Evolutionary conservation across 2,888 invertebrate species (phyloP).

Genomic region (Stictocephala bisonia): DNA sequence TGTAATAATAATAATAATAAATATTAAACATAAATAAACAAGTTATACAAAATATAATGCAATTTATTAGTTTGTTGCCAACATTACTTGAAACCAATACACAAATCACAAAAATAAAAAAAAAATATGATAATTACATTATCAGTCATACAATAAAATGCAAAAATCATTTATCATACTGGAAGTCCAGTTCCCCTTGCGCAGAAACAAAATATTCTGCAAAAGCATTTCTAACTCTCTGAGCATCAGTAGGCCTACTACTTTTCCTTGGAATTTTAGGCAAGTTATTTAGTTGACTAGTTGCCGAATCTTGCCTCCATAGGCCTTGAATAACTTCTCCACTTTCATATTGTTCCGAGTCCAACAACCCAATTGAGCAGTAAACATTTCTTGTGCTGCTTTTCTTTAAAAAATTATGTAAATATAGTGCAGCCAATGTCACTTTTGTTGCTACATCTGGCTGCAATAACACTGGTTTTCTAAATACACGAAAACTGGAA

Average conservation of each 20-base stretch:
- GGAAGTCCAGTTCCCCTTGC: conserved; percentile 51
- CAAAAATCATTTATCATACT: conserved; percentile 25
- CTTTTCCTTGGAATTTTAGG: conserved; percentile 42
- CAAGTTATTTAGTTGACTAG: not conserved
- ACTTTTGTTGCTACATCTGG: conserved; percentile 54
- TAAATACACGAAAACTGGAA: conserved; percentile 54
- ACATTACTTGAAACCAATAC: too few relatives aligned
- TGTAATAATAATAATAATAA: too few relatives aligned
- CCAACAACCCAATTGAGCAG: conserved; percentile 49
- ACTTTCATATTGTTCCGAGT: conserved; percentile 47
- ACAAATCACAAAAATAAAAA: too few relatives aligned
- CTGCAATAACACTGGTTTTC: conserved; percentile 53
- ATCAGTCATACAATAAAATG: too few relatives aligned
- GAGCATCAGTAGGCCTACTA: conserved; percentile 41
- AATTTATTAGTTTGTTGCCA: too few relatives aligned
- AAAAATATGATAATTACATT: not conserved
- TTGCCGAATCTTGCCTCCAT: conserved; percentile 36
- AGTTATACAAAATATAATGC: too few relatives aligned
- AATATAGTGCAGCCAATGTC: conserved; percentile 52
- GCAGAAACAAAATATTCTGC: conserved; percentile 55
- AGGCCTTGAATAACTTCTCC: conserved; percentile 43
- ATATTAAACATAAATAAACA: too few relatives aligned
- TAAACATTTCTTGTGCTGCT: conserved; percentile 48
- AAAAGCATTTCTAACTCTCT: conserved; percentile 53
- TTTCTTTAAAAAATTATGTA: conserved; percentile 56